phyloP scores from a whole-genome alignment of 2,888 invertebrate species.

The Crossocerus cetratus region DNA sequence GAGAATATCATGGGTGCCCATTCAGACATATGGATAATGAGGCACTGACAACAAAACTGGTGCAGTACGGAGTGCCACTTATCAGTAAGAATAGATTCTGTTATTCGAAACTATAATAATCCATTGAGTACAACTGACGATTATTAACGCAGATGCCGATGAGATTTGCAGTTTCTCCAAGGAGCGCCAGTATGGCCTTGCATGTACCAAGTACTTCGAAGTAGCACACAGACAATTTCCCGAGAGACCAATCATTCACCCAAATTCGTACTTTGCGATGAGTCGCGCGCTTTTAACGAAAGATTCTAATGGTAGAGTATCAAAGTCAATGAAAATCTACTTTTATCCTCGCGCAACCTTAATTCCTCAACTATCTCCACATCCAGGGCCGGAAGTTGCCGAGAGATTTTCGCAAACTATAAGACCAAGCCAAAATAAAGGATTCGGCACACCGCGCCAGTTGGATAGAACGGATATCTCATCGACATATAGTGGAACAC shows the following conservation, averaged over 20 bases:
- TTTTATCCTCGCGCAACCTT: background rate
- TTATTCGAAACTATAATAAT: background rate
- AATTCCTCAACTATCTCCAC: background rate
- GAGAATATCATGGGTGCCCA: conserved; percentile 96
- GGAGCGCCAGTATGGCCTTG: conserved; percentile 90
- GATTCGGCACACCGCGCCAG: conserved; percentile 24
- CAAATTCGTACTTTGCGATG: conserved; percentile 92
- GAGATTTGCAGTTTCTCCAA: conserved; percentile 86
- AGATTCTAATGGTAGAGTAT: conserved; percentile 32
- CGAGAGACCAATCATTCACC: conserved; percentile 88
- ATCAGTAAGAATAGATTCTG: conserved; percentile 77
- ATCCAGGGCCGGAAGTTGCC: conserved; percentile 29
- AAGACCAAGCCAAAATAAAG: too few relatives aligned
- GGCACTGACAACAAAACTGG: conserved; percentile 85
- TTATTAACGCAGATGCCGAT: conserved; percentile 79
- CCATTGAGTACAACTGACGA: background rate
- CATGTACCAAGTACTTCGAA: conserved; percentile 93
- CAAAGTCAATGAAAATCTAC: too few relatives aligned
- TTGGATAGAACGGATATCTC: conserved; percentile 9
- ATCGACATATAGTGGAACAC: conserved; percentile 7
- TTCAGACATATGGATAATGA: conserved; percentile 88
- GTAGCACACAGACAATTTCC: conserved; percentile 82
- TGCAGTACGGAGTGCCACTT: conserved; percentile 82
- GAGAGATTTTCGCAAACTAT: conserved; percentile 39
- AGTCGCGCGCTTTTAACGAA: conserved; percentile 63